Conservation (phyloP, 2,888 invertebrate species). For the Dromius quadrimaculatus region DNA sequence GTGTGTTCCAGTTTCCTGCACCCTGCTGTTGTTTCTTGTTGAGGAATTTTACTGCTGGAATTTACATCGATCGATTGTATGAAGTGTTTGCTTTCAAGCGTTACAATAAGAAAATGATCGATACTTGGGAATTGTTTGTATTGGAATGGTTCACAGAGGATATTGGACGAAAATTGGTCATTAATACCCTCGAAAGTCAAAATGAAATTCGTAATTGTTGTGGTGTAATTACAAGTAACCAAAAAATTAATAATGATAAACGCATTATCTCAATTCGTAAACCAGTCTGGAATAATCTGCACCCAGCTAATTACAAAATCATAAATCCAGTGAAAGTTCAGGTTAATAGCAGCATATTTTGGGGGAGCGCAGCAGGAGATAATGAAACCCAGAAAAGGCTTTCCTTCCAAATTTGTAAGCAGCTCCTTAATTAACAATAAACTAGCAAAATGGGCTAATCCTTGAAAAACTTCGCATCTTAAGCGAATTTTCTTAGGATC, state of each 20-base stretch:
- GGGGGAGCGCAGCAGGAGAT: slow-evolving; percentile 3
- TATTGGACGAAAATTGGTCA: too few relatives aligned
- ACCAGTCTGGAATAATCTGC: too few relatives aligned
- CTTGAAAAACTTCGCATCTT: slow-evolving; percentile 46
- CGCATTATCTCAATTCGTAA: too few relatives aligned
- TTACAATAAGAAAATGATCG: slow-evolving; percentile 27
- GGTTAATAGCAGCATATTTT: slow-evolving; percentile 15
- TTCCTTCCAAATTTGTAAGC: slow-evolving; percentile 40
- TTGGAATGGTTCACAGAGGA: neutral
- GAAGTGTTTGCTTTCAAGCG: slow-evolving; percentile 29
- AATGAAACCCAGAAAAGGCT: slow-evolving; percentile 20
- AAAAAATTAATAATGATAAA: too few relatives aligned
- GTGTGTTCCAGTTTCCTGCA: slow-evolving; percentile 35
- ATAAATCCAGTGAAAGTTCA: slow-evolving; percentile 26
- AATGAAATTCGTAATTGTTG: too few relatives aligned
- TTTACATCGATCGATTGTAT: slow-evolving; percentile 26
- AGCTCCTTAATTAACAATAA: slow-evolving; percentile 47
- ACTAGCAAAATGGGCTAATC: slow-evolving; percentile 38
- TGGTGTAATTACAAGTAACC: too few relatives aligned
- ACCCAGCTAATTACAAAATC: slow-evolving; percentile 17
- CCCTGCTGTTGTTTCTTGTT: slow-evolving; percentile 29
- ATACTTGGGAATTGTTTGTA: slow-evolving; percentile 21
- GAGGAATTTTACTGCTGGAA: slow-evolving; percentile 32
- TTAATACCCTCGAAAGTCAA: too few relatives aligned
- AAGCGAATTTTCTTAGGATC: slow-evolving; percentile 2